Evolutionary conservation across 2,797 vertebrate genomes (phyloP).

Genomic region (Tachyglossus aculeatus): DNA sequence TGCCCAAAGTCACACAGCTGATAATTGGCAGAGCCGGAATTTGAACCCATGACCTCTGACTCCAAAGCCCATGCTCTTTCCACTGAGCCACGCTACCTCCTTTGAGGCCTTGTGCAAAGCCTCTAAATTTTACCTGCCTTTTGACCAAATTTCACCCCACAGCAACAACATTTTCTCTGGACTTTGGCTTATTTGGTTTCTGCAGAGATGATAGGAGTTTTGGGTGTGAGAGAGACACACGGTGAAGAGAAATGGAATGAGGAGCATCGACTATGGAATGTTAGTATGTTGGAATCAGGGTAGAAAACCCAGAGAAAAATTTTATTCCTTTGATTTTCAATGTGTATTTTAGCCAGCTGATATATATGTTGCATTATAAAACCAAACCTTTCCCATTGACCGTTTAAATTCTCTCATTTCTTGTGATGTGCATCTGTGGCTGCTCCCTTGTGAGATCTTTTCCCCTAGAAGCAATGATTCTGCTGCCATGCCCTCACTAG

Average conservation of each 20-base stretch:
- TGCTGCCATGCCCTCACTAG: not conserved
- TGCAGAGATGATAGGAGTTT: conserved; percentile 1
- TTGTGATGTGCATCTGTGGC: not conserved
- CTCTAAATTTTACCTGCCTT: too few relatives aligned
- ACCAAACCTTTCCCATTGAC: not conserved
- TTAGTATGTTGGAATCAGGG: not conserved
- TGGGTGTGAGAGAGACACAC: not conserved
- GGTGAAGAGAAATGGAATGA: not conserved
- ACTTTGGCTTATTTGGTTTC: not conserved
- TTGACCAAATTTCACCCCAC: too few relatives aligned
- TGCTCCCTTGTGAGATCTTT: not conserved
- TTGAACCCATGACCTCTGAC: too few relatives aligned
- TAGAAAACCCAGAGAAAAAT: not conserved
- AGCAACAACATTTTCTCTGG: too few relatives aligned
- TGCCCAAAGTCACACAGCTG: too few relatives aligned
- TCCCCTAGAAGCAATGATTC: conserved; percentile 17
- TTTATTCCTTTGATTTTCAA: conserved; percentile 15
- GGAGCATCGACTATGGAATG: not conserved
- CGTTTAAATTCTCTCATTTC: not conserved
- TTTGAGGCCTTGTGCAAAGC: too few relatives aligned
- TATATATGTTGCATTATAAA: not conserved
- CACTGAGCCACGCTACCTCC: too few relatives aligned
- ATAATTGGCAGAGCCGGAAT: too few relatives aligned
- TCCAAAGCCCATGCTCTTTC: too few relatives aligned
- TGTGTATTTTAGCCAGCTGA: not conserved